A percentile compares a stretch with the other conserved stretches of the same genome.
phyloP scores from a whole-genome alignment of 2,797 vertebrate species.

The Adelosebastes latens region DNA sequence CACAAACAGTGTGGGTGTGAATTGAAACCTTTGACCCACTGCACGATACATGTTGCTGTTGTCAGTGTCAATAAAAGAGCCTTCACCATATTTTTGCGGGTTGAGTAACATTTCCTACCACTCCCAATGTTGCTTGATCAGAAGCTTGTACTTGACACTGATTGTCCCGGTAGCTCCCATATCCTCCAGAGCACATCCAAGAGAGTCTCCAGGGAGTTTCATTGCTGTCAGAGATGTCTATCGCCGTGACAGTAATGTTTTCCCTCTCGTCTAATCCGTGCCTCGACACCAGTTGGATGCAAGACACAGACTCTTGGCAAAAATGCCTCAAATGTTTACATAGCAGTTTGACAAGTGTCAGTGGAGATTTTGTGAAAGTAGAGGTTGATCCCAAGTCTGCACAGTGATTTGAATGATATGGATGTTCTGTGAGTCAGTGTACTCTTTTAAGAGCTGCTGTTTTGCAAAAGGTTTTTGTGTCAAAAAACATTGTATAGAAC shows the following conservation, averaged over 20 bases:
- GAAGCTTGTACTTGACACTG: background rate
- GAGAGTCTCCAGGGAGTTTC: slow-evolving; percentile 2
- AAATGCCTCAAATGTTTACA: slow-evolving; percentile 1
- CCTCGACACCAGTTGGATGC: background rate
- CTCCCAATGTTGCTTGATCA: background rate
- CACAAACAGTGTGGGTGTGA: background rate
- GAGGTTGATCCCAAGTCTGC: background rate
- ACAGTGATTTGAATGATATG: background rate
- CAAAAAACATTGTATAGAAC: background rate
- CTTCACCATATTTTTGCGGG: background rate
- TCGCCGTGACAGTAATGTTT: slow-evolving; percentile 7
- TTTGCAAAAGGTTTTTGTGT: background rate
- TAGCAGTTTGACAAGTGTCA: slow-evolving; percentile 4
- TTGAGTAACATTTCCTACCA: background rate
- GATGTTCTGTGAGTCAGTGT: background rate
- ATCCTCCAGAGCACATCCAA: background rate
- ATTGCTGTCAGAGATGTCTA: background rate
- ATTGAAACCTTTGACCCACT: background rate
- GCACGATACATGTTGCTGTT: background rate
- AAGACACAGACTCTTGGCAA: background rate
- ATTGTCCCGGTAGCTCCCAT: background rate
- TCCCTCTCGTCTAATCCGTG: background rate
- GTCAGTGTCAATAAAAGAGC: background rate
- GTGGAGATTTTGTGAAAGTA: background rate
- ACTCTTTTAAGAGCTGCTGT: background rate